Evolutionary conservation across 2,888 invertebrate species (phyloP), one percentile per base, ranked within the genome.

Genomic region (Onthophagus sagittarius): DNA sequence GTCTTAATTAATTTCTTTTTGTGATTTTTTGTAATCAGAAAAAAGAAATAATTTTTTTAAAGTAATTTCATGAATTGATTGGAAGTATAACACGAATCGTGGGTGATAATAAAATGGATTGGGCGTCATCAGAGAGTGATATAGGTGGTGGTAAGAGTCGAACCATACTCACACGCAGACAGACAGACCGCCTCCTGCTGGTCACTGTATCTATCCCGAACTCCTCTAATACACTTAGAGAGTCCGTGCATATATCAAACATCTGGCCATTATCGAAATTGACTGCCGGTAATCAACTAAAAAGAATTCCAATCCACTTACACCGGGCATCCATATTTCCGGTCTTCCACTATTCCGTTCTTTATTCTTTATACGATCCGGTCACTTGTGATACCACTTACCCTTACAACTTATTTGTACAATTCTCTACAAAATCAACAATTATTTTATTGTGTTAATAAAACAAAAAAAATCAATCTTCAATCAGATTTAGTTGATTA

Each of bases 231-330:
- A 84, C 84, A 84, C 84, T 85, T 84, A 84, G 31, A 23, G 82
- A 82, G 81, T 79, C 79, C 72, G 72, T 80, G 81, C 80, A 84
- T 84, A 83, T 84, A 84, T 84, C 85, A 84, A 84, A 85, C 83
- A 84, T 84, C 84, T 83, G 81, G 82, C 84, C 85, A 85, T 85
- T 85, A 85, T 84, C 84, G 84, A 85, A 85, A 85, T 85, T 85
- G 85, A 84, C 83, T 83, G 81, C 82, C 71, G 77, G 84, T 84
- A 85, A 85, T 85, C 84, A 85, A 84, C 83, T 85, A 84, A 83
- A 84, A 84, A 83, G 83, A 83, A 83, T 83, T 83, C 39, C 83
- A 84, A 84, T 84, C 83, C 82, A 82, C 81, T 83, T 82, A 79
- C 80, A 81, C 78, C 31, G 79, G 78, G 80, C 79, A 79, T 80